phyloP scores from a whole-genome alignment of 2,888 invertebrate species.

The Heteropelma amictum region DNA sequence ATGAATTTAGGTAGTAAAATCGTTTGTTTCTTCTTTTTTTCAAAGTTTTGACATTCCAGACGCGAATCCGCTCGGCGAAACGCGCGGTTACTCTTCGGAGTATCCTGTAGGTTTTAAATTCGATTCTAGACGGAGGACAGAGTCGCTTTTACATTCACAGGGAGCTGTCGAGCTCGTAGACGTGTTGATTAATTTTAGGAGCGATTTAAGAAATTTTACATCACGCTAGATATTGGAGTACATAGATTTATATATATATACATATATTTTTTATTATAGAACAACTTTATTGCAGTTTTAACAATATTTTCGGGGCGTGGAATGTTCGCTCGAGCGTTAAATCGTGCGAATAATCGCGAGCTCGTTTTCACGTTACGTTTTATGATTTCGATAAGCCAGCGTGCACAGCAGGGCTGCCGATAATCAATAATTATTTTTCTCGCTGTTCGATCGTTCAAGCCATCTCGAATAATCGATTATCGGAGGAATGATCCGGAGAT shows the following conservation, averaged over 20 bases:
- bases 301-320: too few relatives aligned
- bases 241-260: slow-evolving; percentile 8
- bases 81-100: not conserved
- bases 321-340: slow-evolving; percentile 6
- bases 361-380: not conserved
- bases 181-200: slow-evolving; percentile 52
- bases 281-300: not conserved
- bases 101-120: slow-evolving; percentile 33
- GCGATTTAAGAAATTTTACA: slow-evolving; percentile 6
- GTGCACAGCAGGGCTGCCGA: not conserved
- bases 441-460: not conserved
- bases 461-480: not conserved
- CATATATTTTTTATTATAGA: not conserved
- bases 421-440: not conserved
- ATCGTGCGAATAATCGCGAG: not conserved
- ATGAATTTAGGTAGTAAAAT: slow-evolving; percentile 20
- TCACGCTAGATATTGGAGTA: not conserved
- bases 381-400: slow-evolving; percentile 14
- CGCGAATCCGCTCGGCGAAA: not conserved
- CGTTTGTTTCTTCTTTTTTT: slow-evolving; percentile 1
- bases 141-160: slow-evolving; percentile 21
- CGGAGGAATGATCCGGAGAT: too few relatives aligned
- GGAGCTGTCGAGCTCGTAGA: slow-evolving; percentile 22
- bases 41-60: slow-evolving; percentile 39
- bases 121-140: slow-evolving; percentile 10